Evolutionary conservation across 37 sponge, comb jelly and placozoan species (phyloP).

Genomic region (Beroe ovata): DNA sequence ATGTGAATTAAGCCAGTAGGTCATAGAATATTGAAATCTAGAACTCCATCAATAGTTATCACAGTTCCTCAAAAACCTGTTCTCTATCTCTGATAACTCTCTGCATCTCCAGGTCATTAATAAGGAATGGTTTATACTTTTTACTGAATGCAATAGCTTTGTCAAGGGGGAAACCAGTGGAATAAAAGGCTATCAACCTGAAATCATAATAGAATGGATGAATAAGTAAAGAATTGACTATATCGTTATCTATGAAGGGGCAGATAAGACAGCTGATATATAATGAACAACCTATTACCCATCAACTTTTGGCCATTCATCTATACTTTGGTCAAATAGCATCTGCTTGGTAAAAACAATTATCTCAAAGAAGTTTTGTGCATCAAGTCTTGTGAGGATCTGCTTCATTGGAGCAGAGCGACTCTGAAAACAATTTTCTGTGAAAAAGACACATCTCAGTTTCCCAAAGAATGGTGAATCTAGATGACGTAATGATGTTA

Average conservation of each 20-base stretch:
- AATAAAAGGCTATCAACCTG: conserved; percentile 84
- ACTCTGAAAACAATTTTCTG: too few relatives aligned
- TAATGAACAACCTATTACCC: conserved; percentile 55
- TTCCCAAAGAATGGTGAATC: too few relatives aligned
- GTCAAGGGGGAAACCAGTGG: conserved; percentile 79
- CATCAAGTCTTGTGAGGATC: conserved; percentile 74
- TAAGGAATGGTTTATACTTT: conserved; percentile 76
- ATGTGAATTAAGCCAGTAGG: too few relatives aligned
- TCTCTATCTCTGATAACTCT: conserved; percentile 81
- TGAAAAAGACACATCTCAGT: too few relatives aligned
- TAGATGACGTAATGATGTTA: too few relatives aligned
- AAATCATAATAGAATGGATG: too few relatives aligned
- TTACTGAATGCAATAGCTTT: conserved; percentile 91
- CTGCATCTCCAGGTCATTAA: conserved; percentile 90
- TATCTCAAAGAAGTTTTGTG: conserved; percentile 72
- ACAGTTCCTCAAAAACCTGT: conserved; percentile 41
- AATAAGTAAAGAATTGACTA: neutral
- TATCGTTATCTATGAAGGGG: neutral
- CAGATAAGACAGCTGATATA: neutral
- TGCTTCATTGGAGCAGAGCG: conserved; percentile 80
- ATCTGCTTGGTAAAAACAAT: conserved; percentile 78
- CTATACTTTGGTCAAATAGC: conserved; percentile 77
- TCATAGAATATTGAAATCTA: too few relatives aligned
- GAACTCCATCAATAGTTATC: too few relatives aligned
- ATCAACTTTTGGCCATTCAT: conserved; percentile 87